These are phyloP conservation scores for Heliconius hortense DNA, from an alignment of 2,888 invertebrate species.

Conservation along the genomic window DNA sequence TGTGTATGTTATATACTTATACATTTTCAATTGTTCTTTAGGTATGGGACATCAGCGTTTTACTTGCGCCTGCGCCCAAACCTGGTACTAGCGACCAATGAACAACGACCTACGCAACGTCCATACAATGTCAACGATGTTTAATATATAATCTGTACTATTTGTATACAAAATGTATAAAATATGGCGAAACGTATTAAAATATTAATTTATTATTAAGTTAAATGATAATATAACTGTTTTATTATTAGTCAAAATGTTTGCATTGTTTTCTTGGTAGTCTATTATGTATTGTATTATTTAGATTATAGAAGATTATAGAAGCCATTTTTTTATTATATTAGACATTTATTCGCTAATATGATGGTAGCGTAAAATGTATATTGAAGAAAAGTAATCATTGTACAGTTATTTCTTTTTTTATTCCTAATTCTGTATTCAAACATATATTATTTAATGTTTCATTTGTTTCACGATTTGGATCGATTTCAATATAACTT, in stretches of 20 bases:
- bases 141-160: constrained; percentile 19
- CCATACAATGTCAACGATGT: constrained; percentile 33
- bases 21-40: constrained; percentile 19
- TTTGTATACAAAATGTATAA: constrained; percentile 17
- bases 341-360: neutral
- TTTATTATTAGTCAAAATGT: constrained; percentile 32
- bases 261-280: constrained; percentile 30
- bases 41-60: constrained; percentile 91
- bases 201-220: constrained; percentile 38
- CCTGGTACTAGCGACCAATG: constrained; percentile 63
- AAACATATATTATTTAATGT: neutral
- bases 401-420: neutral
- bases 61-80: constrained; percentile 72
- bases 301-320: too few relatives aligned
- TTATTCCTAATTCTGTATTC: neutral
- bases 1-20: too few relatives aligned
- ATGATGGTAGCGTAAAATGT: neutral
- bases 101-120: constrained; percentile 21
- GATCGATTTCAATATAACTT: neutral
- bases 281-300: constrained; percentile 19
- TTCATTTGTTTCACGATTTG: too few relatives aligned
- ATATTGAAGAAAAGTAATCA: constrained; percentile 1
- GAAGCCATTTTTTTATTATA: neutral
- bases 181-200: constrained; percentile 24
- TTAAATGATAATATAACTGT: constrained; percentile 33